Base-by-base conservation (phyloP, 37 sponge, comb jelly and placozoan genomes). In the Ianthella basta region DNA sequence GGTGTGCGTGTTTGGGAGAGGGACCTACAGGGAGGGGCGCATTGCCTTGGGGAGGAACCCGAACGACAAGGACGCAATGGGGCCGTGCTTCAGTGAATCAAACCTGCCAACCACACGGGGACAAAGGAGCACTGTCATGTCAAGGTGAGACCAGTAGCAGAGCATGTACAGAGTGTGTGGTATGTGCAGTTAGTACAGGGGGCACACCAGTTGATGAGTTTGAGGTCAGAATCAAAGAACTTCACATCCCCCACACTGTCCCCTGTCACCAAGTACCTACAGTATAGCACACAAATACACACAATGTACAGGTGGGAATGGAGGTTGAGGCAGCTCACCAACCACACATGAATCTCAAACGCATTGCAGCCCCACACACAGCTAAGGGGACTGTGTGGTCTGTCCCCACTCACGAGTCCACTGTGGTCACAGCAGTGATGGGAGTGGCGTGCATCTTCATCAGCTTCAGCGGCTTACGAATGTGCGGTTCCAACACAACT, bases 181-280 rank as follows among this genome's bases (percentile, higher is more conserved):
- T 54, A n/a, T 54, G n/a, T n/a, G n/a, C n/a, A n/a, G 15, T 34
- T 69, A 15, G 34, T 74, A 13, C 40, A 44, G 12, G 24, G 21
- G n/a, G 33, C 39, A 55, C 54, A 97, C 98, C 98, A 97, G 87
- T 97, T 86, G 24, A 91, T 80, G 25, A 97, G 61, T 54, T 91
- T 91, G 57, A 97, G 83, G 16, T 93, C 87, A 29, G 83, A 63
- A 73, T 95, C 91, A 89, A 88, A 97, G 70, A 97, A 97, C 80
- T 91, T 92, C 18, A 97, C 86, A 81, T 85, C 73, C 14, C 98
- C 98, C 20, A 56, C 79, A 40, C 77, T 80, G 70, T 95, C 94
- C 3, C 96, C 98, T 25, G 86, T 93, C 54, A 95, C 98, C 39
- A 97, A 54, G 55, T 84, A 80, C 29, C 93, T 90, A 77, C 44